Evolutionary conservation across 2,797 vertebrate genomes (phyloP), one percentile per base, ranked within the genome.

Genomic region (Leptoclinus maculatus): DNA sequence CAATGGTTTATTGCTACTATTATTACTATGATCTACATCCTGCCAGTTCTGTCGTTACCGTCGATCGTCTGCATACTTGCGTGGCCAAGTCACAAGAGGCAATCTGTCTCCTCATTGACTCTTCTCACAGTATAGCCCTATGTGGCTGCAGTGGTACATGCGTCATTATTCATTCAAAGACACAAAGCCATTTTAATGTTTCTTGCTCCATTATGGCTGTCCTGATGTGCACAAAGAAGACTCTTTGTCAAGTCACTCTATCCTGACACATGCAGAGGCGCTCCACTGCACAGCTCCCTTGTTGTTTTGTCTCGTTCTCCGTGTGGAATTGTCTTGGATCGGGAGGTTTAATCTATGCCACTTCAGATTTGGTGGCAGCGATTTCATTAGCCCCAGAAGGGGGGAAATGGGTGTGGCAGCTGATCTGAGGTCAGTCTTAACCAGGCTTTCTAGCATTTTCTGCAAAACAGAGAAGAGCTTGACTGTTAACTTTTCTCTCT

Each of bases 131-230:
- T 71, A 56, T 79, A 63, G 34, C 53, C 36, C 78, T 76, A 38
- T 83, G 71, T 67, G 41, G 27, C 51, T 49, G 62, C 34, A 60
- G 54, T 14, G 19, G 23, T 59, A 19, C 16, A 70, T 51, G 57
- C 63, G 79, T 77, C 78, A 85, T 47, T 23, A 56, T 67, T 70
- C 45, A 16, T 66, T 77, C 41, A 63, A 57, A 72, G 80, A 82
- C 57, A 21, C 17, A 39, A 27, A 67, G 32, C 17, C 39, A 23
- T 74, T 73, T 83, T 12, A 32, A 78, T 80, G 29, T 58, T 74
- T 89, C 84, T 74, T 23, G 71, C 63, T 85, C 1, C 57, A 38
- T 88, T 76, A 60, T 56, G 51, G 21, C 39, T n/a, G 58, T 68
- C 64, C 71, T 60, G 59, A 51, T 57, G n/a, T 3, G 14, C 27